Base-by-base conservation (phyloP, 2,888 invertebrate genomes). In the Synanthedon myopaeformis region DNA sequence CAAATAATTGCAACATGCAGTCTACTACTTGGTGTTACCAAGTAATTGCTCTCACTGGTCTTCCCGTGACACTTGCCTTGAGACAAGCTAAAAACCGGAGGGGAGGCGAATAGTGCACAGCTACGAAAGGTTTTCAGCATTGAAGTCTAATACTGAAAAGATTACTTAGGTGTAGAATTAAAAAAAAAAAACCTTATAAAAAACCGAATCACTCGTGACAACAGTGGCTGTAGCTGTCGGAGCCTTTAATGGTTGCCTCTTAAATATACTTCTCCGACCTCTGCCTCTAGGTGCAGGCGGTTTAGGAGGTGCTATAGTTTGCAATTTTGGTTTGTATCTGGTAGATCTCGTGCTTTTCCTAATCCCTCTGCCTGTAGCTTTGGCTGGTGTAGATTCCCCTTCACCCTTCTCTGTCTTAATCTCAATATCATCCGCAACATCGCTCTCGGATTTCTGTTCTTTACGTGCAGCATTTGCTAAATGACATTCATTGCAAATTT, bases 191-290 rank as follows among this genome's bases (percentile, higher is more conserved):
- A 91, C 92, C 82, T 93, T 92, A 73, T 92, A 91, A 78, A 94
- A 96, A 19, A 95, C 89, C 65, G 91, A 92, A 56, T 94, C 92
- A 59, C 94, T 94, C 5, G 95, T 94, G 10, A 94, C 91, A 0
- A 94, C 92, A 17, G 95, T 94, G 0, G 96, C 93, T 13, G 94
- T 93, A 10, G 95, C 91, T 0, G 91, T 89, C 0, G 96, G 95
- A 0, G 96, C 94, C 76, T 94, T 95, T 3, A 93, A 89, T 0
- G 95, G 94, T 23, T 90, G 91, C 64, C 93, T 92, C 74, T 95
- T 95, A 67, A 94, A 94, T 55, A 96, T 89, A 53, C 92, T 90
- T 57, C 96, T 84, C 3, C 96, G 89, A 13, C 94, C 93, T 64
- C 93, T 91, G 1, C 94, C 94, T 69, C 94, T 90, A 1, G 91